Percentiles rank a stretch among this genome's conserved stretches.
Evolutionary conservation across 2,113 vertebrate species (phyloP).

Genomic region (Bufo bufo): DNA sequence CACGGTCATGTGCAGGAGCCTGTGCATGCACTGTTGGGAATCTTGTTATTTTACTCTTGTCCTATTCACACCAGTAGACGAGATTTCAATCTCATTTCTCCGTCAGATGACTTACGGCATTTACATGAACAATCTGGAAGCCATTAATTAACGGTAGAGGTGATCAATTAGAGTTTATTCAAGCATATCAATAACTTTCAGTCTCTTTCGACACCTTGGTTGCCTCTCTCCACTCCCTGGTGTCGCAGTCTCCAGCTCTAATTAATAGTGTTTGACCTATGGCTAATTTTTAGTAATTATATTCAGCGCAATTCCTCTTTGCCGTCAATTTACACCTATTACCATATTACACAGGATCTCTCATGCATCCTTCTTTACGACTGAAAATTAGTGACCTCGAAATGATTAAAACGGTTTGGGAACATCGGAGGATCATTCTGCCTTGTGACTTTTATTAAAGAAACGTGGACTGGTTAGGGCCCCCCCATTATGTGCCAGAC

Average conservation of each 20-base stretch:
- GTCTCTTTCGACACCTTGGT: neutral
- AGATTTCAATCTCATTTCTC: conserved; percentile 1
- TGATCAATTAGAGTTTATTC: conserved; percentile 6
- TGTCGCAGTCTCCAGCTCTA: neutral
- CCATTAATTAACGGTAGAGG: neutral
- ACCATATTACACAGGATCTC: neutral
- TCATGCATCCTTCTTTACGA: neutral
- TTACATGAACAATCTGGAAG: conserved; percentile 27
- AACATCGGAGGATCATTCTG: neutral
- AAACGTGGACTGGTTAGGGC: neutral
- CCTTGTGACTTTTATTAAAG: neutral
- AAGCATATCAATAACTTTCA: conserved; percentile 30
- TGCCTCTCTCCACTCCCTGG: neutral
- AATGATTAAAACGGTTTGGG: neutral
- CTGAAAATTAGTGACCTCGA: neutral
- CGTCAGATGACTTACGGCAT: neutral
- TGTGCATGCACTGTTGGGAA: neutral
- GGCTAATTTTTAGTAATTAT: neutral
- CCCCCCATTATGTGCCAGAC: too few relatives aligned
- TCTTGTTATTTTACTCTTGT: neutral
- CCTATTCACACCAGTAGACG: too few relatives aligned
- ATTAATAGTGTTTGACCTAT: conserved; percentile 8
- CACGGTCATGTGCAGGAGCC: too few relatives aligned
- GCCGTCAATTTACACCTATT: conserved; percentile 8
- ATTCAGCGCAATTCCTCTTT: conserved; percentile 10